Conservation (phyloP, 2,888 invertebrate genomes). For the Cosmorhoe ocellata region DNA sequence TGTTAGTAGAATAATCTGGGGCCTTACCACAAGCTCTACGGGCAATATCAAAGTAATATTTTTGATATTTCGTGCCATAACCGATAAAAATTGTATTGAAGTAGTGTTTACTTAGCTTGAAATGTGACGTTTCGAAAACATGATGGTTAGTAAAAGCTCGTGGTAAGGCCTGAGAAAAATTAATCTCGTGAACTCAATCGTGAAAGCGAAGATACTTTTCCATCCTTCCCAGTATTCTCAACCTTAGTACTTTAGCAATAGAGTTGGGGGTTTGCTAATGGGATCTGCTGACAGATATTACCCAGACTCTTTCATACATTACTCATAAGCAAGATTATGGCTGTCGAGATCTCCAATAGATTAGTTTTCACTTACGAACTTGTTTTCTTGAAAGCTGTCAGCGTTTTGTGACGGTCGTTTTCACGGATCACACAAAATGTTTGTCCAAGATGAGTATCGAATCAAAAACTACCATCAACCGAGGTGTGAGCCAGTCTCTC, state of each 20-base stretch:
- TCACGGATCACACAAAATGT: no score
- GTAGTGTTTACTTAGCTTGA: no score
- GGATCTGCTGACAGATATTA: slow-evolving; percentile 41
- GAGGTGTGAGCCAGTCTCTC: no score
- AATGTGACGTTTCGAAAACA: no score
- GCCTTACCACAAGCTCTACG: no score
- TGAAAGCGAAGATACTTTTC: slow-evolving; percentile 23
- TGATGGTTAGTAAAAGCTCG: no score
- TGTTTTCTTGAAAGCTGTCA: background rate
- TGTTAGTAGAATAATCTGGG: no score
- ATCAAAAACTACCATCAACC: no score
- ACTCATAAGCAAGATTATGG: slow-evolving; percentile 33
- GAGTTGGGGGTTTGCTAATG: background rate
- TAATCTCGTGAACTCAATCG: slow-evolving; percentile 21
- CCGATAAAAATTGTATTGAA: no score
- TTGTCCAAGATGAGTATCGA: no score
- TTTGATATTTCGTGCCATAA: no score
- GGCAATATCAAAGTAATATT: no score
- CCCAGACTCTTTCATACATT: slow-evolving; percentile 22
- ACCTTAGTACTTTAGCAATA: slow-evolving; percentile 3
- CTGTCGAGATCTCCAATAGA: slow-evolving; percentile 35
- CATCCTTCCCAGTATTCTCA: slow-evolving; percentile 3
- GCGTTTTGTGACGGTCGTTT: background rate
- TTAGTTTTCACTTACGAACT: slow-evolving; percentile 34
- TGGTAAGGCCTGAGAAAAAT: slow-evolving; percentile 6